Percentiles rank a stretch among this genome's conserved stretches.
Evolutionary conservation across 1,140 invertebrate species (phyloP).

Genomic region (Orius insidiosus): DNA sequence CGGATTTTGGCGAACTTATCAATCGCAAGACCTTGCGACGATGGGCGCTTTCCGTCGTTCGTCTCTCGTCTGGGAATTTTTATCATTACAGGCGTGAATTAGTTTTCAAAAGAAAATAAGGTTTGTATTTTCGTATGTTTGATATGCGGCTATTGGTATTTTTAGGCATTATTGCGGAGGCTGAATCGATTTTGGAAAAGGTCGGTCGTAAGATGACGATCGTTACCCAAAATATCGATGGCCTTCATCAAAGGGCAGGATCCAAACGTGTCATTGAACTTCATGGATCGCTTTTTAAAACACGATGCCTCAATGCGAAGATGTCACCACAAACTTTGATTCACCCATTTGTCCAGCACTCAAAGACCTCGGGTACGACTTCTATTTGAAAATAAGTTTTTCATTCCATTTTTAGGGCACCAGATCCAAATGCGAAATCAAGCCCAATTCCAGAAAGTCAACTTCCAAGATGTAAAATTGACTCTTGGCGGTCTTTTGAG

Average conservation of each 20-base stretch:
- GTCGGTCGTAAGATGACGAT: constrained; percentile 41
- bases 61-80: constrained; percentile 62
- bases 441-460: constrained; percentile 42
- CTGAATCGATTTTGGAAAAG: constrained; percentile 41
- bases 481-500: constrained; percentile 49
- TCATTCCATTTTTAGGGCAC: constrained; percentile 26
- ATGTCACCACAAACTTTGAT: constrained; percentile 47
- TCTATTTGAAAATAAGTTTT: constrained; percentile 5
- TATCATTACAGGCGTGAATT: constrained; percentile 55
- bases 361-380: constrained; percentile 34
- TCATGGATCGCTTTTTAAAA: constrained; percentile 75
- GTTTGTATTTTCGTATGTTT: constrained; percentile 27
- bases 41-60: constrained; percentile 43
- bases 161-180: constrained; percentile 49
- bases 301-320: constrained; percentile 60
- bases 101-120: constrained; percentile 40
- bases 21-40: constrained; percentile 44
- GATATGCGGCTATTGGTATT: background rate
- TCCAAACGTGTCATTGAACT: constrained; percentile 66
- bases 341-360: constrained; percentile 67
- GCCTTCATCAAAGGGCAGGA: constrained; percentile 67
- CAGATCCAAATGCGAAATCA: constrained; percentile 25
- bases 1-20: constrained; percentile 58
- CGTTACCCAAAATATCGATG: constrained; percentile 89
- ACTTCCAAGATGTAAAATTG: constrained; percentile 50